Evolutionary conservation across 2,113 vertebrate species (phyloP), one percentile per base, ranked within the genome.

Genomic region (Oryzias melastigma): DNA sequence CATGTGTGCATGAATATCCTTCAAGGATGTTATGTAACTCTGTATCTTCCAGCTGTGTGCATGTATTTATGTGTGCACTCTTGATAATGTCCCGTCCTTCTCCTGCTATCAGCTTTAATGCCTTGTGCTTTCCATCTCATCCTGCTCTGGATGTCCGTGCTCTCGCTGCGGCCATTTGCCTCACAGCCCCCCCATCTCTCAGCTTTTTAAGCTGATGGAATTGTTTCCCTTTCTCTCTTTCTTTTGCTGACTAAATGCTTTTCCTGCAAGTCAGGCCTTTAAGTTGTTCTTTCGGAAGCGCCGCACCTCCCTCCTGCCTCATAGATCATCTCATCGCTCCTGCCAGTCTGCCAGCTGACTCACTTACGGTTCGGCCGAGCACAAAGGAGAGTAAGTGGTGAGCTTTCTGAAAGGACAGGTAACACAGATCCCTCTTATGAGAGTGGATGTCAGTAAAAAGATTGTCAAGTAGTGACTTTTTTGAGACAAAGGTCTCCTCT

Each of bases 171-270:
- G 71, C 77, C 79, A 82, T 82, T 88, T 83, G 64, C 75, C 65
- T 51, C 56, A 76, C 79, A 72, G 65, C 72, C 35, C 64, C 25
- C 10, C 2, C 2, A 15, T 68, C 58, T 64, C 25, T 27, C 55
- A 0, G 7, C 68, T 80, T 61, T 76, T 81, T 64, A 81, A 60
- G 64, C 65, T 85, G 83, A 87, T 88, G 78, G 70, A 72, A 59
- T 71, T 66, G 24, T 61, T 55, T 82, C 63, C 60, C 43, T 51
- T 60, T 46, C 62, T 47, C 56, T 62, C 43, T 64, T 5, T 62
- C 18, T 85, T 85, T 73, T 83, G 85, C 88, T 90, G 88, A 90
- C 77, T 20, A 53, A 52, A 10, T 67, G 15, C 77, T 88, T 85
- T 68, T 63, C 73, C 60, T 78, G 66, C 76, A 66, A 52, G 68